A percentile compares a stretch with the other conserved stretches of the same genome.
phyloP scores from a whole-genome alignment of 2,113 vertebrate genomes.

The Sturnus vulgaris region DNA sequence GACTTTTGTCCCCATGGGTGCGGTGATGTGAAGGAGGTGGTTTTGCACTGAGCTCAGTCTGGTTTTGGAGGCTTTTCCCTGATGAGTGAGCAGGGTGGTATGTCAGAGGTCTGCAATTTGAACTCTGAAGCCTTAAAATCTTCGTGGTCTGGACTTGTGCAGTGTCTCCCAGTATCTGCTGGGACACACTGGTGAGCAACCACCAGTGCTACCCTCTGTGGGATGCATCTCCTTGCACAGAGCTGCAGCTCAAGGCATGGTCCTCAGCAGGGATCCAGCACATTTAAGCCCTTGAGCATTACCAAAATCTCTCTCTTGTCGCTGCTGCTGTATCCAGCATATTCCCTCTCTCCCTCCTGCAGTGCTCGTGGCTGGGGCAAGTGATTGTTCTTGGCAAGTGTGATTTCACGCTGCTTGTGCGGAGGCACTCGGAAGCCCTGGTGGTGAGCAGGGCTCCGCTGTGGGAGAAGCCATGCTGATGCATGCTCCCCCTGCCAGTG shows the following conservation, averaged over 20 bases:
- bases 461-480: neutral
- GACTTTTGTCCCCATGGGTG: fast-evolving
- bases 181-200: neutral
- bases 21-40: fast-evolving
- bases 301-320: neutral
- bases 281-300: neutral
- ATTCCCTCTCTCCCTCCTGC: neutral
- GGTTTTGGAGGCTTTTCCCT: neutral
- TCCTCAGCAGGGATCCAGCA: neutral
- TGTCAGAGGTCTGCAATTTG: neutral
- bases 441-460: neutral
- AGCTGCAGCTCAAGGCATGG: neutral
- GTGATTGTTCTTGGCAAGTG: neutral
- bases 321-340: fast-evolving
- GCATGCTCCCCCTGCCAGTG: neutral
- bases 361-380: fast-evolving
- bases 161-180: neutral
- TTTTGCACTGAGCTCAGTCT: neutral
- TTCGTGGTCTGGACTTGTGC: fast-evolving
- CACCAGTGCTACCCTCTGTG: fast-evolving
- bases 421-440: neutral
- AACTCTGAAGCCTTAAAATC: neutral
- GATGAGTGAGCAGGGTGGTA: neutral
- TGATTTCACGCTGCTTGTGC: neutral
- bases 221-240: neutral